Evolutionary conservation across 92 coral and sea anemone genomes (phyloP).

Genomic region (Porites lobata): DNA sequence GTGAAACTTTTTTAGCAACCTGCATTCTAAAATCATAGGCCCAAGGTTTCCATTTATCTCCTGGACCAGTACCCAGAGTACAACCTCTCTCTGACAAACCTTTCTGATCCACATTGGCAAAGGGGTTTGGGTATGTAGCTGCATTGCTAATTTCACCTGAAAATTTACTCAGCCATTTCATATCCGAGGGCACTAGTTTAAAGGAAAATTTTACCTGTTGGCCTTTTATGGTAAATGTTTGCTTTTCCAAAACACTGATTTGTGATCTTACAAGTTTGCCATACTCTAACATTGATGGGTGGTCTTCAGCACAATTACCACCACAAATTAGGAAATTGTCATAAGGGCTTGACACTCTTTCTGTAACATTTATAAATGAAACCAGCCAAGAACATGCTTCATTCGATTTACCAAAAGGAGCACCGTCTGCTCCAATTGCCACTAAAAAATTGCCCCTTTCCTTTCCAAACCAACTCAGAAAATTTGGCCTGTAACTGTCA

Average conservation of each 20-base stretch:
- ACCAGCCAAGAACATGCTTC: slow-evolving; percentile 73
- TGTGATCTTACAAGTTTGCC: slow-evolving; percentile 49
- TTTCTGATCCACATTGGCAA: slow-evolving; percentile 64
- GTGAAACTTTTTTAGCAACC: slow-evolving; percentile 63
- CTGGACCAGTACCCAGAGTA: slow-evolving; percentile 56
- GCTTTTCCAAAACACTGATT: slow-evolving; percentile 27
- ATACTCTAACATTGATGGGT: slow-evolving; percentile 64
- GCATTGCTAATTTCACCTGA: slow-evolving; percentile 74
- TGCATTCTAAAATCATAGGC: slow-evolving; percentile 54
- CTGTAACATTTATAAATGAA: slow-evolving; percentile 59
- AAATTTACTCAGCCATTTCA: slow-evolving; percentile 75
- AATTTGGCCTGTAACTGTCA: slow-evolving; percentile 68
- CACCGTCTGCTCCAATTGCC: slow-evolving; percentile 76
- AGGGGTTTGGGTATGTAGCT: slow-evolving; percentile 68
- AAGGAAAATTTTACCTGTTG: slow-evolving; percentile 58
- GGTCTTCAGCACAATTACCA: slow-evolving; percentile 71
- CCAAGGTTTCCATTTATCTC: slow-evolving; percentile 73
- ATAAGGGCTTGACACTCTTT: slow-evolving; percentile 64
- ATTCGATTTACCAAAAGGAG: slow-evolving; percentile 67
- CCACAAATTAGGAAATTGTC: slow-evolving; percentile 59
- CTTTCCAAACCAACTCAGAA: slow-evolving; percentile 71
- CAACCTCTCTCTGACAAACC: slow-evolving; percentile 54
- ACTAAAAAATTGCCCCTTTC: slow-evolving; percentile 72
- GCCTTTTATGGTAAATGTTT: slow-evolving; percentile 35
- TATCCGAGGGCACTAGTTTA: slow-evolving; percentile 72